Evolutionary conservation across 64 coral and sea anemone species (phyloP), one percentile per base, ranked within the genome.

Genomic region (Montipora sp.): DNA sequence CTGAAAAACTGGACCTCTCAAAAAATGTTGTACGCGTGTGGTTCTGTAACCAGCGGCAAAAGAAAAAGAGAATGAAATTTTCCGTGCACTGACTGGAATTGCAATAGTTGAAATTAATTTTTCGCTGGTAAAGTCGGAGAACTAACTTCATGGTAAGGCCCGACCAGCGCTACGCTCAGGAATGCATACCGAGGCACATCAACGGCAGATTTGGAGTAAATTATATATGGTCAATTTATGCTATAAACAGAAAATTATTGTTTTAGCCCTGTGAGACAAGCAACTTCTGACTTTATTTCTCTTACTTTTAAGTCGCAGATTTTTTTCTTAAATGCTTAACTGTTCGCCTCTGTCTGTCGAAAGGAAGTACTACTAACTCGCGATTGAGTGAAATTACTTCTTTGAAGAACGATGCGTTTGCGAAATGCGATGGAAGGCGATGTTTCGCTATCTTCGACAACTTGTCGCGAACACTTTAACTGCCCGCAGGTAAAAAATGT

Each of bases 21-120:
- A 99, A 99, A 94, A 99, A 99, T 83, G 98, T 99, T 61, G 98
- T 99, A 77, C 92, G 98, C 15, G 98, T 99, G 19, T 99, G 98
- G 98, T 99, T 99, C 75, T 99, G 98, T 77, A 99, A 99, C 58
- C 98, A 99, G 83, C 89, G 98, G 68, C 98, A 99, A 89, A 99
- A 99, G 84, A 99, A 99, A 80, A 99, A 99, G 75, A 94, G 98
- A 77, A 99, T 99, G 98, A 99, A 99, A 71, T 99, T 99, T 55
- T 99, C 98, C 66, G 98, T 99, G 19, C 98, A 99, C 79, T 99
- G 89, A 68, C n/a, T 47, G 22, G 43, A 85, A 72, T 49, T 72
- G 65, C 36, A 72, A 20, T 48, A 48, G 22, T 50, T 16, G 15
- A 15, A 85, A 83, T 47, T 44, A n/a, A 70, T 49, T 72, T 85